A percentile compares a stretch with the other conserved stretches of the same genome.
These are phyloP conservation scores for Syritta pipiens DNA, from an alignment of 2,888 invertebrate species.

Conservation along the genomic window DNA sequence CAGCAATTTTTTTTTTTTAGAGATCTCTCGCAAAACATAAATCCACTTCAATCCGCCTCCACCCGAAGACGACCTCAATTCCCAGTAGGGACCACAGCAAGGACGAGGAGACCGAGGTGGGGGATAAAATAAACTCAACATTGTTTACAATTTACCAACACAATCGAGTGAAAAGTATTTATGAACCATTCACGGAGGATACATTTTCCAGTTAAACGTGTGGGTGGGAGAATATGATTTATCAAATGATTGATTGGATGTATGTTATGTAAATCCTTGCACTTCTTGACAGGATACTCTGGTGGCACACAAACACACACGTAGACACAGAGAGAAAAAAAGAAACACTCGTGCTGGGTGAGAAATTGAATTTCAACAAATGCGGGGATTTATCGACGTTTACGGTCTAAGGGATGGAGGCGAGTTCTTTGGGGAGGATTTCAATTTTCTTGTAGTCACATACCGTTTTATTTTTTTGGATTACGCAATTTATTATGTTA, in stretches of 20 bases:
- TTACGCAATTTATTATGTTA: conserved; percentile 16
- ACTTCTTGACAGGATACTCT: too few species aligned
- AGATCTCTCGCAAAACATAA: conserved; percentile 47
- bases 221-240: conserved; percentile 18
- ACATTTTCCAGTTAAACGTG: conserved; percentile 33
- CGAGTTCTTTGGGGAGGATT: too few species aligned
- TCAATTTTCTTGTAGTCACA: neutral
- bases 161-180: conserved; percentile 53
- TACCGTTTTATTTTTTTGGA: conserved; percentile 28
- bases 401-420: too few species aligned
- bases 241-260: conserved; percentile 57
- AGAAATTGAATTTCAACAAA: conserved; percentile 1
- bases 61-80: conserved; percentile 39
- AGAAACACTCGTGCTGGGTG: conserved; percentile 20
- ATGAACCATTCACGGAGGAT: conserved; percentile 37
- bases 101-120: too few species aligned
- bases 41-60: conserved; percentile 54
- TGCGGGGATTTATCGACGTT: neutral
- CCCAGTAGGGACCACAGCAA: too few species aligned
- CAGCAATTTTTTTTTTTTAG: conserved; percentile 21
- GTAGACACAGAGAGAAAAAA: too few species aligned
- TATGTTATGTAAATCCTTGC: conserved; percentile 15
- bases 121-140: conserved; percentile 3
- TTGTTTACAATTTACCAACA: conserved; percentile 30
- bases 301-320: too few species aligned